Percentiles rank a stretch among this genome's conserved stretches.
Conservation (phyloP, 2,797 vertebrate species). For the Peromyscus melanophrys region DNA sequence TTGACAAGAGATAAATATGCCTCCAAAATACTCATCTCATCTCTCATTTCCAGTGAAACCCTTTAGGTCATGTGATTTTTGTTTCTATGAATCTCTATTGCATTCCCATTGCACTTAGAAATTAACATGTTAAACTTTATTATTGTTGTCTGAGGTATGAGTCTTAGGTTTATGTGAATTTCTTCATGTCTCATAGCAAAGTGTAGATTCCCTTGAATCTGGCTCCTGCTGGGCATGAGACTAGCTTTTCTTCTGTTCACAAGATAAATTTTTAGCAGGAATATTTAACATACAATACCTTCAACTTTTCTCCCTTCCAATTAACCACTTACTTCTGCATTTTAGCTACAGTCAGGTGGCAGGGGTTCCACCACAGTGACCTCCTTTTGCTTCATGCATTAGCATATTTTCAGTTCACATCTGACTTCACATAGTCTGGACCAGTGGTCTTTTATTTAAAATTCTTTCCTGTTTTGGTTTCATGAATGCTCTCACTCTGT, state of each 20-base stretch:
- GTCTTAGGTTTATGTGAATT: slow-evolving; percentile 40
- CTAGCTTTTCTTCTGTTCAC: neutral
- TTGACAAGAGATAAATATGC: neutral
- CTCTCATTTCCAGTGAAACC: neutral
- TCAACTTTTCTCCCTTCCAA: neutral
- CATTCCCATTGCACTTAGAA: neutral
- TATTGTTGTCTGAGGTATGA: slow-evolving; percentile 6
- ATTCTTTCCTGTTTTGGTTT: neutral
- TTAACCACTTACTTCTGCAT: neutral
- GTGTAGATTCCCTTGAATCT: neutral
- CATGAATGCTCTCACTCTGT: neutral
- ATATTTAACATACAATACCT: neutral
- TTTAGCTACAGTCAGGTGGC: neutral
- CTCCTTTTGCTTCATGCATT: neutral
- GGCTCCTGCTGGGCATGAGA: neutral
- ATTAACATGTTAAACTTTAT: neutral
- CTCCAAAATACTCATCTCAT: neutral
- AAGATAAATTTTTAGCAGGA: neutral
- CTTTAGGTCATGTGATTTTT: neutral
- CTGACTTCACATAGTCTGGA: neutral
- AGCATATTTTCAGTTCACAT: neutral
- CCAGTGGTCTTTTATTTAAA: neutral
- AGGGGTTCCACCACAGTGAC: neutral
- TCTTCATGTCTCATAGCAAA: neutral
- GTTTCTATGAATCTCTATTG: slow-evolving; percentile 13